Percentiles rank a stretch among this genome's conserved stretches.
Evolutionary conservation across 53 echinoderm and acorn worm species (phyloP).

Genomic region (Echinometra lucunter): DNA sequence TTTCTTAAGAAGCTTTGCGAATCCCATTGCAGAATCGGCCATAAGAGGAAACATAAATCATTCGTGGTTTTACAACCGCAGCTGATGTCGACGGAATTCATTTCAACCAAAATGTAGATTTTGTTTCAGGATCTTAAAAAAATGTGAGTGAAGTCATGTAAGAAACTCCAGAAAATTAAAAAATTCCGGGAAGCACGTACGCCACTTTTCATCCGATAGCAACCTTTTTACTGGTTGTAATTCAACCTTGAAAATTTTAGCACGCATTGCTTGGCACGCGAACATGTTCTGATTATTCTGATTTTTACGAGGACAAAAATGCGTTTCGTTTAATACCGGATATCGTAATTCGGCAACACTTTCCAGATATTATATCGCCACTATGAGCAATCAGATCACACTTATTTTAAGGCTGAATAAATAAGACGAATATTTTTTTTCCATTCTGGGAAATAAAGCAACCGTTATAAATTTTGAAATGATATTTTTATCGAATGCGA

Average conservation of each 20-base stretch:
- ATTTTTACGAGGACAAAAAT: neutral
- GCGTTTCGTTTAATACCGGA: neutral
- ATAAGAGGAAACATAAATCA: neutral
- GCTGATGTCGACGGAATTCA: neutral
- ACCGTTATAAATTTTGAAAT: no score
- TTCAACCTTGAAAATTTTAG: neutral
- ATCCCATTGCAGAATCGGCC: neutral
- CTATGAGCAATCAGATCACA: neutral
- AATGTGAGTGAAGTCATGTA: neutral
- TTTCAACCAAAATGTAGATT: neutral
- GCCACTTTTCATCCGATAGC: neutral
- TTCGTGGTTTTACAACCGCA: neutral
- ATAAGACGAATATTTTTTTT: no score
- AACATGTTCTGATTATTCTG: neutral
- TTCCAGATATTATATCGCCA: neutral
- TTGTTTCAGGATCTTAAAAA: neutral
- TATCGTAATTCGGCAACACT: neutral
- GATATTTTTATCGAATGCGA: no score
- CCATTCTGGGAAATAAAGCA: no score
- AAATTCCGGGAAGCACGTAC: neutral
- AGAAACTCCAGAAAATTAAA: neutral
- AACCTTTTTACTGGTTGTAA: neutral
- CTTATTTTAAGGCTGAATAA: no score
- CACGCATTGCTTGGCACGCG: neutral
- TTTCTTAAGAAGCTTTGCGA: neutral